Evolutionary conservation across 2,888 invertebrate species (phyloP).

Genomic region (Argyresthia albistria): DNA sequence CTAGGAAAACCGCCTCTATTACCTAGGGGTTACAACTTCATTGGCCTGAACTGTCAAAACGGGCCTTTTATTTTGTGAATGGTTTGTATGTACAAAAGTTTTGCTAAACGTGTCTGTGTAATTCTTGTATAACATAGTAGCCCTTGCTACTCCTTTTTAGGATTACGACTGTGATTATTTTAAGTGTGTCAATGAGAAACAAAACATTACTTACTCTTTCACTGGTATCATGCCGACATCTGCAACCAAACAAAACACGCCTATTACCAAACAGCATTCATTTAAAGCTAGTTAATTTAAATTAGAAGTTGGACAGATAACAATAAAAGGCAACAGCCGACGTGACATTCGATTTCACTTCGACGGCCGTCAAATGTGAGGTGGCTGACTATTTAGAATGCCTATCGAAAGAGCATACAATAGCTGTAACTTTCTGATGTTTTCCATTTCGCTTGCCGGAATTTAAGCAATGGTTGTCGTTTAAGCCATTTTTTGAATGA

Average conservation of each 20-base stretch:
- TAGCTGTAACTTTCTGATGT: conserved; percentile 10
- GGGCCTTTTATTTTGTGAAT: no score
- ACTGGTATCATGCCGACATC: conserved; percentile 95
- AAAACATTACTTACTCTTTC: conserved; percentile 86
- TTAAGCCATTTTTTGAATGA: no score
- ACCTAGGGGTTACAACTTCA: no score
- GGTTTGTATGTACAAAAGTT: no score
- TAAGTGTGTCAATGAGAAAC: not conserved
- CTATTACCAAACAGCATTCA: not conserved
- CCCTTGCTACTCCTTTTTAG: no score
- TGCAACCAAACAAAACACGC: conserved; percentile 65
- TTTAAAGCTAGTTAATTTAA: not conserved
- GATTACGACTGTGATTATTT: no score
- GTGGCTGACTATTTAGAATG: conserved; percentile 2
- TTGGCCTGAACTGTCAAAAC: no score
- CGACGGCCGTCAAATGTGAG: not conserved
- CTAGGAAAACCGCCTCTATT: no score
- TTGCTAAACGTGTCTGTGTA: no score
- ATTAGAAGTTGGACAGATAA: not conserved
- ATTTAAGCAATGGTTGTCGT: conserved; percentile 29
- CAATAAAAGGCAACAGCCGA: not conserved
- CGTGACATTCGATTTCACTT: conserved; percentile 1
- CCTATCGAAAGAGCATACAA: conserved; percentile 4
- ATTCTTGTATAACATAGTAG: no score
- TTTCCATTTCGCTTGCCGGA: conserved; percentile 33